phyloP scores from a whole-genome alignment of 2,797 vertebrate genomes.

The Scomberomorus guttatus region DNA sequence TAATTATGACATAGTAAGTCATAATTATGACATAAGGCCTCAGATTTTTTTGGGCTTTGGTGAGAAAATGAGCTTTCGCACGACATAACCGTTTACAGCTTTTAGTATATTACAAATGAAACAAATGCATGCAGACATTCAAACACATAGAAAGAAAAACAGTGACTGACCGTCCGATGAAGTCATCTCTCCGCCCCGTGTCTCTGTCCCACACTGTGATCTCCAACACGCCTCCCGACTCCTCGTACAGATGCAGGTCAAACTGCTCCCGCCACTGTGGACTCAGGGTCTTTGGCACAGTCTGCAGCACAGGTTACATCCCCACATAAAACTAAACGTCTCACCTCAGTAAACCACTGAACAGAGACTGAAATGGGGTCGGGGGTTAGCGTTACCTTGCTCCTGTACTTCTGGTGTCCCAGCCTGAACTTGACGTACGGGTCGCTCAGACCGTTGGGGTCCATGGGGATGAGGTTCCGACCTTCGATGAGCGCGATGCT shows the following conservation, averaged over 20 bases:
- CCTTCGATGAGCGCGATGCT: constrained; percentile 92
- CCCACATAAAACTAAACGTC: neutral
- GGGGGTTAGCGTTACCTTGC: constrained; percentile 86
- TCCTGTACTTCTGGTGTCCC: constrained; percentile 93
- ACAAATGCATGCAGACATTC: neutral
- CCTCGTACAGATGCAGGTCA: constrained; percentile 94
- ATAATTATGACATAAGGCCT: no score
- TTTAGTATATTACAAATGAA: neutral
- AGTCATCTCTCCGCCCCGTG: constrained; percentile 93
- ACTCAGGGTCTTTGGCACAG: constrained; percentile 93
- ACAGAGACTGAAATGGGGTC: no score
- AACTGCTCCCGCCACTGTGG: constrained; percentile 97
- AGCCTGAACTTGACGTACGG: constrained; percentile 93
- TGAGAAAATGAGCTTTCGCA: no score
- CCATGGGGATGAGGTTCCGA: constrained; percentile 89
- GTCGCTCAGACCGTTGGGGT: constrained; percentile 92
- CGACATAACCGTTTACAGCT: no score
- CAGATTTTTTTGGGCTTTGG: no score
- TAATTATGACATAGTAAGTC: no score
- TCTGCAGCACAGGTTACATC: constrained; percentile 75
- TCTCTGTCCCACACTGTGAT: constrained; percentile 96
- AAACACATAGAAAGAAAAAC: no score
- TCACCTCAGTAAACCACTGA: no score
- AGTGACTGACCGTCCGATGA: constrained; percentile 91
- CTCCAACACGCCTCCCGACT: constrained; percentile 91